Evolutionary conservation across 2,113 vertebrate genomes (phyloP).

Genomic region (Cichladusa arquata): DNA sequence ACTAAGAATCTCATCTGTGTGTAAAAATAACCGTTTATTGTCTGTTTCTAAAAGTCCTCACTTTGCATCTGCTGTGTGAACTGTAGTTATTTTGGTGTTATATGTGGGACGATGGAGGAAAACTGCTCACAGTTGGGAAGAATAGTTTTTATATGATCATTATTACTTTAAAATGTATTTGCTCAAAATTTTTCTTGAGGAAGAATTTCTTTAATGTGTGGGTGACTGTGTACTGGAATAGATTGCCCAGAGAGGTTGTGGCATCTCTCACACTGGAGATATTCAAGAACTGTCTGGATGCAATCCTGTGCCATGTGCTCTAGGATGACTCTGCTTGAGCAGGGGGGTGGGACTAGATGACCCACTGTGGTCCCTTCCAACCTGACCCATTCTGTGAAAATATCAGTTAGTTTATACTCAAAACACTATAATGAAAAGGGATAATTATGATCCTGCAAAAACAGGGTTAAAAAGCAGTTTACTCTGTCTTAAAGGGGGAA

Average conservation of each 20-base stretch:
- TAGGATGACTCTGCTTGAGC: not conserved
- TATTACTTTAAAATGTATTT: not conserved
- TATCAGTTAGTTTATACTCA: not conserved
- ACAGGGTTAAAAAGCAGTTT: not conserved
- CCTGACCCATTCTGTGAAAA: not conserved
- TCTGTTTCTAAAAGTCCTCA: not conserved
- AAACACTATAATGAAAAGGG: not conserved
- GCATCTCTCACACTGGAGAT: not conserved
- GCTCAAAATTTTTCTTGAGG: not conserved
- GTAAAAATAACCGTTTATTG: not conserved
- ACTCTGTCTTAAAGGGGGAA: not conserved
- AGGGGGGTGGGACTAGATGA: not conserved
- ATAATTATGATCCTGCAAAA: not conserved
- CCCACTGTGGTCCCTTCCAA: not conserved
- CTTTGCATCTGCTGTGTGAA: constrained; percentile 20
- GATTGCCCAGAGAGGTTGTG: not conserved
- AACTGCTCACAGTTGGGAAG: not conserved
- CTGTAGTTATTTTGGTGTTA: constrained; percentile 4
- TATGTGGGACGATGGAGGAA: not conserved
- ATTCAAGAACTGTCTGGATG: not conserved
- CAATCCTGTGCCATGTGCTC: not conserved
- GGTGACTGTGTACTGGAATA: not conserved
- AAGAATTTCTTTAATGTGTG: not conserved
- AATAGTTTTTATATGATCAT: not conserved
- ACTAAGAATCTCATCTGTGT: not conserved